These are phyloP conservation scores for Xenops minutus DNA, from an alignment of 2,797 vertebrate species.

Conservation along the genomic window DNA sequence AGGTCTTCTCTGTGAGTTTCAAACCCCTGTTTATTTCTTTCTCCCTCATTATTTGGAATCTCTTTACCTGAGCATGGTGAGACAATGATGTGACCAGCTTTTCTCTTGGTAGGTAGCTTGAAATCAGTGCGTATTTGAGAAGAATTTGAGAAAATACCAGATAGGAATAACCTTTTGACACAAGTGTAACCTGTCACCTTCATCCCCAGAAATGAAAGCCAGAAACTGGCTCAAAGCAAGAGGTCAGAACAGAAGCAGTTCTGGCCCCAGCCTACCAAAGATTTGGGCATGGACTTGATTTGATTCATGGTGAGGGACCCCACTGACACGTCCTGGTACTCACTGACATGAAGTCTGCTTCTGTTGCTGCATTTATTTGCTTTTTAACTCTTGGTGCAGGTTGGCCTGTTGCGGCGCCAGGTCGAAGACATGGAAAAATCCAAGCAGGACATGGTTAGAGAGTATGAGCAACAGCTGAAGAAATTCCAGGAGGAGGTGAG, in stretches of 20 bases:
- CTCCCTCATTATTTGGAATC: not conserved
- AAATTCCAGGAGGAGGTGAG: constrained; percentile 79
- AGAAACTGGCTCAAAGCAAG: not conserved
- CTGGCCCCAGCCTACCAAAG: not conserved
- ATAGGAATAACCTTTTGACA: not conserved
- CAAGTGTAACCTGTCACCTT: not conserved
- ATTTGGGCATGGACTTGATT: not conserved
- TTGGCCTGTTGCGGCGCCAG: constrained; percentile 77
- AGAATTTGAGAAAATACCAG: not conserved
- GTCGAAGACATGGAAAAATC: constrained; percentile 77
- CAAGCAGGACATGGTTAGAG: constrained; percentile 78
- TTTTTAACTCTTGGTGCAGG: constrained; percentile 70
- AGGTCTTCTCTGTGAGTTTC: not conserved
- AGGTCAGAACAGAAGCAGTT: not conserved
- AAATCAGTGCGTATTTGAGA: not conserved
- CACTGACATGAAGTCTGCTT: not conserved
- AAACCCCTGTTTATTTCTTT: not conserved
- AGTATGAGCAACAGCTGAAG: constrained; percentile 89
- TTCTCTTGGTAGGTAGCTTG: not conserved
- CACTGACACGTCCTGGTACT: not conserved
- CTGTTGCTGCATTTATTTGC: not conserved
- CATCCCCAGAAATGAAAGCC: not conserved
- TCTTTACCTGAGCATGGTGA: not conserved
- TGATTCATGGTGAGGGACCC: not conserved
- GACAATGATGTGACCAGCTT: not conserved